phyloP scores from a whole-genome alignment of 2,797 vertebrate species.

The Thalassophryne amazonica region DNA sequence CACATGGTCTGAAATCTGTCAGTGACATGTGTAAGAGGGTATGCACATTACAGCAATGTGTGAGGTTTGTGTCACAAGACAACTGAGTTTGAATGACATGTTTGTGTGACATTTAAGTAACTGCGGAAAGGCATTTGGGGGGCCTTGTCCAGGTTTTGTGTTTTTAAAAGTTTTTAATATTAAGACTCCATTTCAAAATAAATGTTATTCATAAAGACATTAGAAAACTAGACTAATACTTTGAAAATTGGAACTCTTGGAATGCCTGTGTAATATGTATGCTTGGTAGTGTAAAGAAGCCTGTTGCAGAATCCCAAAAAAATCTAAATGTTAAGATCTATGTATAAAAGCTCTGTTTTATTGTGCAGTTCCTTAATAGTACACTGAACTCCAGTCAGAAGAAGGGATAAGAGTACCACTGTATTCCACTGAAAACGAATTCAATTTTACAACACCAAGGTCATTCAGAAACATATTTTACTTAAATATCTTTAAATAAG shows the following conservation, averaged over 20 bases:
- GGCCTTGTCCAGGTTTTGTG: not conserved
- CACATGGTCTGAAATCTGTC: conserved; percentile 67
- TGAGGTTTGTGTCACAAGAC: conserved; percentile 28
- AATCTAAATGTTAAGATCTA: not conserved
- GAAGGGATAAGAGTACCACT: conserved; percentile 3
- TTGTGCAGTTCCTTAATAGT: not conserved
- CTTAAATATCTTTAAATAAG: too few relatives aligned
- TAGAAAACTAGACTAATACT: not conserved
- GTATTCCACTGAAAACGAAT: not conserved
- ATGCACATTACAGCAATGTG: conserved; percentile 33
- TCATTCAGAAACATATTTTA: not conserved
- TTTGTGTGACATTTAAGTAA: conserved; percentile 11
- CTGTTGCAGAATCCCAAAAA: not conserved
- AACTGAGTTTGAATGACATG: conserved; percentile 21
- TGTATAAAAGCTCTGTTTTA: not conserved
- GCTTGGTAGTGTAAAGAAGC: not conserved
- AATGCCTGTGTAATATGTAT: not conserved
- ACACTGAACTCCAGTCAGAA: not conserved
- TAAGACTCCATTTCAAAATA: not conserved
- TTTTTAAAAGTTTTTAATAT: not conserved
- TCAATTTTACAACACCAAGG: not conserved
- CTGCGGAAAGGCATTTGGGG: not conserved
- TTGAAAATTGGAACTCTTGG: not conserved
- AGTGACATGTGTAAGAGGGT: conserved; percentile 60
- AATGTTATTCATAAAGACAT: not conserved